These are phyloP conservation scores for Choristoneura rosaceana DNA, from an alignment of 2,888 invertebrate genomes.

Conservation along the genomic window DNA sequence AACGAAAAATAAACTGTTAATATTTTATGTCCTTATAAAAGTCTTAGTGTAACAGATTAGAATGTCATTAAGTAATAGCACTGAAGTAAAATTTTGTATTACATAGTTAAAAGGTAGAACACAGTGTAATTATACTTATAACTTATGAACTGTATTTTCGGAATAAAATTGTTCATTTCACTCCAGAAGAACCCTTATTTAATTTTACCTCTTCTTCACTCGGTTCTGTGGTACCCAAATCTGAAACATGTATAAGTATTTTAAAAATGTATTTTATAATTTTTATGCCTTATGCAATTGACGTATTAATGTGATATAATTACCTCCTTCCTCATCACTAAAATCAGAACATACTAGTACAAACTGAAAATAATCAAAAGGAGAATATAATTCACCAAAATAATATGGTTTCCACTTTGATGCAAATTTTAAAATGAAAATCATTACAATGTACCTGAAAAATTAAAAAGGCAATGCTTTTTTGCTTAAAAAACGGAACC, in stretches of 20 bases:
- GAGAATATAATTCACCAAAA: background rate
- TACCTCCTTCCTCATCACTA: constrained; percentile 13
- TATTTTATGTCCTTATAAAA: background rate
- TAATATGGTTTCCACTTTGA: background rate
- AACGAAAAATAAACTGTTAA: constrained; percentile 44
- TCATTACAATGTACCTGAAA: constrained; percentile 19
- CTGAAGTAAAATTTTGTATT: too few relatives aligned
- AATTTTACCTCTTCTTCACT: constrained; percentile 71
- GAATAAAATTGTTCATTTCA: too few relatives aligned
- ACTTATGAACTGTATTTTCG: too few relatives aligned
- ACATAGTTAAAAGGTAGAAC: too few relatives aligned
- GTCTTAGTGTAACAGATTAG: too few relatives aligned
- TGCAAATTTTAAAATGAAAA: background rate
- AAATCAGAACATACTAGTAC: constrained; percentile 7
- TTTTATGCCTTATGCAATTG: background rate
- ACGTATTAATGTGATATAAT: too few relatives aligned
- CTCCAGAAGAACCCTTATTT: background rate
- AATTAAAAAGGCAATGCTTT: constrained; percentile 21
- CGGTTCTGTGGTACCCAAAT: constrained; percentile 50
- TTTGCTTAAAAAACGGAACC: constrained; percentile 29
- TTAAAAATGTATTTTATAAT: background rate
- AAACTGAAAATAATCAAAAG: constrained; percentile 1
- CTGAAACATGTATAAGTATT: background rate
- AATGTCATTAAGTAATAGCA: too few relatives aligned
- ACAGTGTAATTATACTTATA: too few relatives aligned